Evolutionary conservation across 2,797 vertebrate genomes (phyloP), one percentile per base, ranked within the genome.

Genomic region (Myiotriccus ornatus): DNA sequence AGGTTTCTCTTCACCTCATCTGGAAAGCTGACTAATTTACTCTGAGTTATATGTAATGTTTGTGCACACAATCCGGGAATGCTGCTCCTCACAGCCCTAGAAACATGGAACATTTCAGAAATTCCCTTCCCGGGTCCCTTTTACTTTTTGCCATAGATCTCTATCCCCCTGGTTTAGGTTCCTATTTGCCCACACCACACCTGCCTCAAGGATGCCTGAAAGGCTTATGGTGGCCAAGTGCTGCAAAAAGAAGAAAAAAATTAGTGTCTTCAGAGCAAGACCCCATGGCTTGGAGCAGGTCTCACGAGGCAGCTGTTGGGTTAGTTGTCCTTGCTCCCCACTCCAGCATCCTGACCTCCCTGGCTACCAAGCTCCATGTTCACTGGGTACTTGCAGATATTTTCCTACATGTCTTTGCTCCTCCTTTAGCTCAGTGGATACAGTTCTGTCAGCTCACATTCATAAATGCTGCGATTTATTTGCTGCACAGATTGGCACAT

Each of bases 381-480:
- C 2, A 37, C 27, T 2, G 1, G 53, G 35, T 53, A 19, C 22
- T 69, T 49, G 37, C 1, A 4, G 41, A 12, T 64, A 67, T 71
- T 84, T 80, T 77, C 64, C 25, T 77, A 7, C 16, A 6, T 1
- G 1, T 27, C n/a, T 69, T 62, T 2, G 2, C n/a, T 57, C 37
- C 53, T 85, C 35, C 68, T 57, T 30, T 15, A 71, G 87, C 52
- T 70, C 37, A 76, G 60, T 41, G 74, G 64, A 60, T 43, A 43
- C 30, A 55, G 20, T 52, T 84, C 57, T 75, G 60, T 55, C 19
- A 9, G 53, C 27, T 39, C 34, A 46, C 41, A 55, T 60, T 52
- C 59, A n/a, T 68, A 83, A 92, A 64, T 39, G 37, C 49, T 35
- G 32, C 19, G 44, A 92, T 91, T 87, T 85, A 91, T 84, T 43